These are phyloP conservation scores for Chymomyza caudatula DNA, from an alignment of 2,888 invertebrate genomes.

Conservation along the genomic window DNA sequence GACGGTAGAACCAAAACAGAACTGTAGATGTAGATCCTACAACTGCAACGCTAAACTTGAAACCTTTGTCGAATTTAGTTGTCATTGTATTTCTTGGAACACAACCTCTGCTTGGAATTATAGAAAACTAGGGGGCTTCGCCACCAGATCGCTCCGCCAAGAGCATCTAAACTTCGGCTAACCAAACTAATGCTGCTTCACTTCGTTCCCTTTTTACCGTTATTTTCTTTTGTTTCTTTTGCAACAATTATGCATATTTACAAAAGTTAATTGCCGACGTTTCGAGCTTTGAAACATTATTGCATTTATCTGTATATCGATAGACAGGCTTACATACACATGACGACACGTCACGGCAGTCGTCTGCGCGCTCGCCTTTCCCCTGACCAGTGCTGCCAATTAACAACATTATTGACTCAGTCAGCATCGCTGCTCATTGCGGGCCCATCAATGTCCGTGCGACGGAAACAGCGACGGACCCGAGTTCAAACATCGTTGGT, in stretches of 20 bases:
- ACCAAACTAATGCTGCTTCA: conserved; percentile 1
- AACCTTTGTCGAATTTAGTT: no score
- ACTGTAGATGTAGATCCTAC: no score
- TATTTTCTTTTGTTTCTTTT: conserved; percentile 36
- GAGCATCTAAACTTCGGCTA: neutral
- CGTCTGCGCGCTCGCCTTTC: neutral
- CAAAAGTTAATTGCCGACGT: conserved; percentile 66
- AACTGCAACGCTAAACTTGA: no score
- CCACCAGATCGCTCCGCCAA: no score
- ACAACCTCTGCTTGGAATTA: no score
- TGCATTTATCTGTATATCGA: conserved; percentile 8
- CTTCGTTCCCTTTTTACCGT: conserved; percentile 1
- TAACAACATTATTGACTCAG: conserved; percentile 66
- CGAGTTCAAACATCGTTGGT: conserved; percentile 4
- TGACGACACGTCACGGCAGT: neutral
- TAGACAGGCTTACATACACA: conserved; percentile 23
- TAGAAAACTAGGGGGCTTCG: no score
- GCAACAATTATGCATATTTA: conserved; percentile 69
- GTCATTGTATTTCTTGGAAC: no score
- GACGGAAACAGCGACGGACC: neutral
- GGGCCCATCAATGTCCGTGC: conserved; percentile 8
- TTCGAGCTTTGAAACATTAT: conserved; percentile 33
- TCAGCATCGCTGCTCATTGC: conserved; percentile 1
- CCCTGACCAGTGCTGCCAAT: conserved; percentile 40
- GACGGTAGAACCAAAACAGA: no score